Evolutionary conservation across 2,888 invertebrate genomes (phyloP).

Genomic region (Melolontha melolontha): DNA sequence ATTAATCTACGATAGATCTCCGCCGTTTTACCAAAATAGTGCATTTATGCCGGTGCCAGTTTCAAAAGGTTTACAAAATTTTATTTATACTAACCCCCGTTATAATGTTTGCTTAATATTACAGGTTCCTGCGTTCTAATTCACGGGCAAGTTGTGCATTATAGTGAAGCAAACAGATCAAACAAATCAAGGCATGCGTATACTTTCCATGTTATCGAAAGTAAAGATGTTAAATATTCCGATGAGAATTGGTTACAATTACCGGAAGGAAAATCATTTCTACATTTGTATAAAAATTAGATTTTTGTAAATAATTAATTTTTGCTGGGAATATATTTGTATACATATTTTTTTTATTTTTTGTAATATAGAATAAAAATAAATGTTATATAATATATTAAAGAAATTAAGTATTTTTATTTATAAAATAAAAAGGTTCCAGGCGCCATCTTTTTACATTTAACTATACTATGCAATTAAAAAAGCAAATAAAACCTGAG

Average conservation of each 20-base stretch:
- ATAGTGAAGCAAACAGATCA: conserved; percentile 89
- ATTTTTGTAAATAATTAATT: conserved; percentile 24
- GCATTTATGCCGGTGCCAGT: conserved; percentile 85
- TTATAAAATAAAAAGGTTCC: too few species aligned
- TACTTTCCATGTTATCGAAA: conserved; percentile 94
- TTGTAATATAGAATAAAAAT: conserved; percentile 17
- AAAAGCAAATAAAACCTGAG: too few species aligned
- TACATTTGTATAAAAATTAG: conserved; percentile 74
- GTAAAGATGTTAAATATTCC: conserved; percentile 78
- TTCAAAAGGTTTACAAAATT: conserved; percentile 77
- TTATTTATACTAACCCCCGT: not conserved
- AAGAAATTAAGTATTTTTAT: too few species aligned
- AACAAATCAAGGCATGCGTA: conserved; percentile 90
- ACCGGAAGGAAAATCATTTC: conserved; percentile 76
- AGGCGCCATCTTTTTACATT: too few species aligned
- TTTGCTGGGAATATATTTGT: conserved; percentile 8
- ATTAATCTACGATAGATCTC: conserved; percentile 77
- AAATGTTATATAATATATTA: too few species aligned
- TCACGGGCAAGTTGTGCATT: conserved; percentile 94
- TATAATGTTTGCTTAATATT: conserved; percentile 50
- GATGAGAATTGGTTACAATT: conserved; percentile 90
- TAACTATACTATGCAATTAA: too few species aligned
- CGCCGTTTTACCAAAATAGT: conserved; percentile 77
- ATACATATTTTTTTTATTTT: conserved; percentile 40
- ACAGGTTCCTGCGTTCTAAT: conserved; percentile 88